Evolutionary conservation across 2,113 vertebrate species (phyloP), one percentile per base, ranked within the genome.

Genomic region (Salvelinus namaycush): DNA sequence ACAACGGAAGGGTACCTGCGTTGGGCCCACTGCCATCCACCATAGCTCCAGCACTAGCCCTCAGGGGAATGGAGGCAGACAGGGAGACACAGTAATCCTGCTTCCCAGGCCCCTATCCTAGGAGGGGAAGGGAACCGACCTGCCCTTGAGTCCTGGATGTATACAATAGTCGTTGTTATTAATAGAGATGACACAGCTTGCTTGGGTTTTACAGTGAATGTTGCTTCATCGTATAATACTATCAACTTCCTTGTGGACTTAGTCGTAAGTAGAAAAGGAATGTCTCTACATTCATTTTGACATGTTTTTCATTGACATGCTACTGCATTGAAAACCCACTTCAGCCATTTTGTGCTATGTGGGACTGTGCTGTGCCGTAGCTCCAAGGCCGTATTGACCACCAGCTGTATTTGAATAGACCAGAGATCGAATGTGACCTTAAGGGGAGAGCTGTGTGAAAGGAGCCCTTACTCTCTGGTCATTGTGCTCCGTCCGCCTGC

Each of bases 341-440:
- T 8, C 24, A 57, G 76, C 74, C 22, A 3, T 65, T 68, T 70
- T 65, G 73, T 70, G n/a, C 69, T 27, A 70, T 57, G 44, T 64
- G 74, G 31, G 79, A 14, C 77, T 16, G 69, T 4, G 16, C 60
- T n/a, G 65, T 4, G 83, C 64, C 75, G 80, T 73, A 31, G 22
- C 72, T 87, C 81, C 79, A 87, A 87, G 82, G 87, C 83, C 62
- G 78, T 59, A 7, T 74, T 81, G 44, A 75, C 51, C 76, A 71
- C 83, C 51, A 20, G 59, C 76, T 81, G 85, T 79, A 85, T 89
- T 16, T 79, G 81, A 89, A 87, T 81, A 74, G 76, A 54, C 60
- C 65, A 73, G 31, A n/a, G 71, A 84, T 85, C 48, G 72, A 84
- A 82, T 49, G 71, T 82, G 84, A 87, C 82, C 81, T 87, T 87